These are phyloP conservation scores for Pantelozetes paolii DNA, from an alignment of 2,888 invertebrate species.

Conservation along the genomic window DNA sequence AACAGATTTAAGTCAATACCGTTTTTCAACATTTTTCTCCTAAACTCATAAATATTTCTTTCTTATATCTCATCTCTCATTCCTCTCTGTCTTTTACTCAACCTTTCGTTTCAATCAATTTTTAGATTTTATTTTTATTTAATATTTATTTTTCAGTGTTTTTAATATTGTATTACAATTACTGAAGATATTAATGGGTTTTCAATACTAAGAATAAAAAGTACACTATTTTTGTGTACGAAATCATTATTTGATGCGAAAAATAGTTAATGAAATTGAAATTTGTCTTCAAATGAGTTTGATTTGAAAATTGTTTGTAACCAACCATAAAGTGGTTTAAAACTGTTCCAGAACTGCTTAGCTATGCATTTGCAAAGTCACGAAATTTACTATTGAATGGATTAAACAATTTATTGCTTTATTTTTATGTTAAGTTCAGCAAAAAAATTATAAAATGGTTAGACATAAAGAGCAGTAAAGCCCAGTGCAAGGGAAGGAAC, in stretches of 20 bases:
- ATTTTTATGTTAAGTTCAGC: conserved; percentile 3
- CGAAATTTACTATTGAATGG: conserved; percentile 14
- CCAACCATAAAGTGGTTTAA: conserved; percentile 27
- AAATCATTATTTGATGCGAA: too few species aligned
- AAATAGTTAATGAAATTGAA: conserved; percentile 22
- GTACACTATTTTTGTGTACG: too few species aligned
- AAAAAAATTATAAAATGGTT: neutral
- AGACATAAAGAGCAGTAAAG: neutral
- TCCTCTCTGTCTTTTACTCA: neutral
- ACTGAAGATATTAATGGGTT: neutral
- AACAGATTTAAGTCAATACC: conserved; percentile 33
- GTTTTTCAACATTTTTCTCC: neutral
- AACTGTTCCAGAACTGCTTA: conserved; percentile 10
- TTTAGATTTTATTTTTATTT: neutral
- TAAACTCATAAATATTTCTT: conserved; percentile 11
- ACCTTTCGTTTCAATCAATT: neutral
- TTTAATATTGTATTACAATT: neutral
- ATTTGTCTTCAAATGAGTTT: neutral
- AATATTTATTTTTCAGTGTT: conserved; percentile 7
- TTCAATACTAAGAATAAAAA: too few species aligned
- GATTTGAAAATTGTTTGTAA: conserved; percentile 3
- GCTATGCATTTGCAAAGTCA: conserved; percentile 29
- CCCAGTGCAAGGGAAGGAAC: neutral
- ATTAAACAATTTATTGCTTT: neutral
- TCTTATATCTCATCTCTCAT: neutral